Evolutionary conservation across 2,888 invertebrate species (phyloP).

Genomic region (Cynaeus angustus): DNA sequence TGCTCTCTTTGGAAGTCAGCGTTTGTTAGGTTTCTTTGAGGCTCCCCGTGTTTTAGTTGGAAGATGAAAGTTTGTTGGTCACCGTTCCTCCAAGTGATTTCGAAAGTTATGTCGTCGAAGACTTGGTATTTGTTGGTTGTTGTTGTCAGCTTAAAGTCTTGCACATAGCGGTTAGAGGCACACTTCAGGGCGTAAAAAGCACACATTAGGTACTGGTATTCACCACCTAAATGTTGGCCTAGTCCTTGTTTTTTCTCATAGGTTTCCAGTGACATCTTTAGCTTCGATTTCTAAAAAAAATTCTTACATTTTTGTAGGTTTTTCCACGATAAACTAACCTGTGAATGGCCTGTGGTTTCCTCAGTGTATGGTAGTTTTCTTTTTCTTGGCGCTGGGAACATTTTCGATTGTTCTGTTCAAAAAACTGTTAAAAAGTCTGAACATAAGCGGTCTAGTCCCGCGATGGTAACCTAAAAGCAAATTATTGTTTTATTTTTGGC

Average conservation of each 20-base stretch:
- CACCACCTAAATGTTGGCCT: neutral
- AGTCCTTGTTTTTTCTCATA: neutral
- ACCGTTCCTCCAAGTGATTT: neutral
- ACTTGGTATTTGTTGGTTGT: constrained; percentile 1
- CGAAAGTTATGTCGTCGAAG: constrained; percentile 1
- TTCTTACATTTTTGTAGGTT: too few relatives aligned
- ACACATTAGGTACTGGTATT: constrained; percentile 10
- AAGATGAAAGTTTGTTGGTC: neutral
- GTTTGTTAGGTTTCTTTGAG: neutral
- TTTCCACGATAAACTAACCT: too few relatives aligned
- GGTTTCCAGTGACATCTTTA: neutral
- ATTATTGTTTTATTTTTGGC: too few relatives aligned
- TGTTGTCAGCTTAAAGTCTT: neutral
- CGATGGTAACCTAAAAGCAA: too few relatives aligned
- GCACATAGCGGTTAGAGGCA: neutral
- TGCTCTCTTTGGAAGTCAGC: neutral
- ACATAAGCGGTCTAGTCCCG: too few relatives aligned
- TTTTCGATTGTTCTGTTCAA: too few relatives aligned
- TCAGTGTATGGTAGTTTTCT: too few relatives aligned
- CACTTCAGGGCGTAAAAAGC: constrained; percentile 13
- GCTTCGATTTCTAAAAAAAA: too few relatives aligned
- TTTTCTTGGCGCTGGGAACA: too few relatives aligned
- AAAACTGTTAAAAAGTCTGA: too few relatives aligned
- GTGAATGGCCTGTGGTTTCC: too few relatives aligned
- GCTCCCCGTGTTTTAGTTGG: constrained; percentile 7